Conservation (phyloP, 1,140 invertebrate species). For the Drosophila melanica region DNA sequence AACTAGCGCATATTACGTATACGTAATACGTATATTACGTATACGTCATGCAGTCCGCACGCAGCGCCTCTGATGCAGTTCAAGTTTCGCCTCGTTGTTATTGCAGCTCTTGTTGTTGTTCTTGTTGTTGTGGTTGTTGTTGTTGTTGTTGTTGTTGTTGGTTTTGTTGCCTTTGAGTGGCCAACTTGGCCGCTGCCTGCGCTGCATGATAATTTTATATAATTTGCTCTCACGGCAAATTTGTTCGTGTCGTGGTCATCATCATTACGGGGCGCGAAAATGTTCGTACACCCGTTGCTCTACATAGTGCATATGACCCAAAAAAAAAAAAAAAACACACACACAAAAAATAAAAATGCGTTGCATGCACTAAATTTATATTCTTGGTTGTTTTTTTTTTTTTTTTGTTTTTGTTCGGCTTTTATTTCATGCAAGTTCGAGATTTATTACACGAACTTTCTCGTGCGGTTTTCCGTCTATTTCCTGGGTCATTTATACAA, state of each 20-base stretch:
- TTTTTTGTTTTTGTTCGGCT: slow-evolving; percentile 11
- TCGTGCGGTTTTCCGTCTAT: slow-evolving; percentile 16
- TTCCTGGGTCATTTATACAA: slow-evolving; percentile 29
- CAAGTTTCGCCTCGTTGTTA: slow-evolving; percentile 51
- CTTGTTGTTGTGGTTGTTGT: slow-evolving; percentile 33
- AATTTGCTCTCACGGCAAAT: slow-evolving; percentile 62
- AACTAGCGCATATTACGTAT: slow-evolving; percentile 66
- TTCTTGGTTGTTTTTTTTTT: neutral
- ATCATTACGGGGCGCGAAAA: neutral
- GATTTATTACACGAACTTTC: slow-evolving; percentile 69
- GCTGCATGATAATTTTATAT: slow-evolving; percentile 82
- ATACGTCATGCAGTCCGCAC: slow-evolving; percentile 57
- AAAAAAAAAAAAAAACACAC: too few species aligned
- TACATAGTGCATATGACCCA: slow-evolving; percentile 21
- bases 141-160: slow-evolving; percentile 10
- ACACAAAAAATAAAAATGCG: slow-evolving; percentile 39
- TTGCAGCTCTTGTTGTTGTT: slow-evolving; percentile 16
- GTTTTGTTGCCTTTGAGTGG: slow-evolving; percentile 61
- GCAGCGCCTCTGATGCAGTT: slow-evolving; percentile 29
- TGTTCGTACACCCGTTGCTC: neutral
- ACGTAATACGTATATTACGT: slow-evolving; percentile 57
- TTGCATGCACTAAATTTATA: slow-evolving; percentile 55
- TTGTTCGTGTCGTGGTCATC: slow-evolving; percentile 54
- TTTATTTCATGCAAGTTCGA: slow-evolving; percentile 56
- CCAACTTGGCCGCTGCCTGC: slow-evolving; percentile 62